These are phyloP conservation scores for Agrilus mali DNA, from an alignment of 2,888 invertebrate genomes.

Conservation along the genomic window DNA sequence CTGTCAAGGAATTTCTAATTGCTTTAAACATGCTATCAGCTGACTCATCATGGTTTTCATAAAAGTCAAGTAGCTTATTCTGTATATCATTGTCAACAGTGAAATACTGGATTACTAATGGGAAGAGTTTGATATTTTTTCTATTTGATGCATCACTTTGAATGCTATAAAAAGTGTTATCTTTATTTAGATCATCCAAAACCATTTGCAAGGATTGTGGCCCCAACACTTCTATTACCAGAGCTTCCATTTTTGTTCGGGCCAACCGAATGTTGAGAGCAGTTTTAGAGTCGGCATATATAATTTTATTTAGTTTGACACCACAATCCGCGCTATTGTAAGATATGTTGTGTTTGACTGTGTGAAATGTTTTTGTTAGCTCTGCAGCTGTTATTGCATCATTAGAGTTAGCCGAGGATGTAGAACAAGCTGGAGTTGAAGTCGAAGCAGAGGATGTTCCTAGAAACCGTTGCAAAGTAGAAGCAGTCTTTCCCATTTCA, in stretches of 20 bases:
- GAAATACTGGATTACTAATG: conserved; percentile 13
- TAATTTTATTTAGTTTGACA: conserved; percentile 17
- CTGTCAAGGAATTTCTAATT: conserved; percentile 10
- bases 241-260: conserved; percentile 19
- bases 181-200: conserved; percentile 5
- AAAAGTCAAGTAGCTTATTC: conserved; percentile 5
- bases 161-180: conserved; percentile 5
- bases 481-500: conserved; percentile 6
- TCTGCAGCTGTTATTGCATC: conserved; percentile 10
- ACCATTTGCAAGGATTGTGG: no score
- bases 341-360: conserved; percentile 21
- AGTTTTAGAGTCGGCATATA: no score
- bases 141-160: conserved; percentile 16
- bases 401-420: no score
- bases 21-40: conserved; percentile 3
- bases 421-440: conserved; percentile 1
- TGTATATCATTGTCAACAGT: conserved; percentile 10
- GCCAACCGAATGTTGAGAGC: conserved; percentile 14
- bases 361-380: conserved; percentile 18
- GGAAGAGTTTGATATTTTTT: conserved; percentile 14
- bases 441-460: conserved; percentile 3
- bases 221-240: conserved; percentile 18
- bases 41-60: conserved; percentile 3
- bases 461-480: background rate
- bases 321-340: conserved; percentile 20